Conservation (phyloP, 2,888 invertebrate species). For the Coleophora deauratella region DNA sequence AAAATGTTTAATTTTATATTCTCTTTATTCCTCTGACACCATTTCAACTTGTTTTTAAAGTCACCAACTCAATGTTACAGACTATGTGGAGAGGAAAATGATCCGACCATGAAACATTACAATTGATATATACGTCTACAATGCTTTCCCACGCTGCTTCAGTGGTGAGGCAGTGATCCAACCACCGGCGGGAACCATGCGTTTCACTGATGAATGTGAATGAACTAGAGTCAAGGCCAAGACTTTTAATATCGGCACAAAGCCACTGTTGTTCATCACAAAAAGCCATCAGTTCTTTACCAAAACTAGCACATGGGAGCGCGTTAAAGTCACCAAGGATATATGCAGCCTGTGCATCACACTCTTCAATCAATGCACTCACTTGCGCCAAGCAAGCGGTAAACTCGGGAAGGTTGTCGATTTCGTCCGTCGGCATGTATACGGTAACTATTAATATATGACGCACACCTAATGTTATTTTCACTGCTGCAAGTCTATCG, state of each 20-base stretch:
- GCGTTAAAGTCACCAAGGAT: slow-evolving; percentile 1
- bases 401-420: not conserved
- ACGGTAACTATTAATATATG: not conserved
- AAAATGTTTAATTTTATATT: slow-evolving; percentile 7
- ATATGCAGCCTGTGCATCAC: not conserved
- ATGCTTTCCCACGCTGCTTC: not conserved
- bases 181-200: not conserved
- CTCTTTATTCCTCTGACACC: slow-evolving; percentile 7
- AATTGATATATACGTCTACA: not conserved
- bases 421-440: not conserved
- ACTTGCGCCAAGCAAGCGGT: not conserved
- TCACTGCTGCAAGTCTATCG: not conserved
- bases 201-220: not conserved
- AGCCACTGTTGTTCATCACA: not conserved
- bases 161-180: slow-evolving; percentile 1
- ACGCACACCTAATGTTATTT: too few relatives aligned
- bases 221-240: not conserved
- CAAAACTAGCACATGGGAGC: not conserved
- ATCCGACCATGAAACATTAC: not conserved
- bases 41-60: slow-evolving; percentile 7
- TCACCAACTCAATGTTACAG: too few relatives aligned
- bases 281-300: not conserved
- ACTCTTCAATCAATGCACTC: not conserved
- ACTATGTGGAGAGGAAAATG: not conserved
- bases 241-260: not conserved